phyloP scores from a whole-genome alignment of 2,888 invertebrate species.

The Meandrusa payeni region DNA sequence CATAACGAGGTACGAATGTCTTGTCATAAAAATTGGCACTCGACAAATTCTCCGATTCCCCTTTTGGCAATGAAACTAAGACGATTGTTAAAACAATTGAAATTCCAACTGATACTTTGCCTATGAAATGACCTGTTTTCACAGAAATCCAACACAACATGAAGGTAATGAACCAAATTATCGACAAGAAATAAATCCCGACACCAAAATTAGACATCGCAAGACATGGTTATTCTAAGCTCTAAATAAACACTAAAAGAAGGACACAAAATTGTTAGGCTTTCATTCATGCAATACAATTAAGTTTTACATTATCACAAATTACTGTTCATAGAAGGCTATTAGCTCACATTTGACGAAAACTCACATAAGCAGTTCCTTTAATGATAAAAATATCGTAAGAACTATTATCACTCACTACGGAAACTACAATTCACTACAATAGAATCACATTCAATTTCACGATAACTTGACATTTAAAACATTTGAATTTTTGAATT shows the following conservation, averaged over 20 bases:
- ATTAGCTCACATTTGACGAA: not conserved
- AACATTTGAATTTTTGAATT: conserved; percentile 8
- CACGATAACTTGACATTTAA: conserved; percentile 5
- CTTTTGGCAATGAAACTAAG: conserved; percentile 81
- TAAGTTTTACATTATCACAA: conserved; percentile 12
- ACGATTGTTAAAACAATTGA: conserved; percentile 80
- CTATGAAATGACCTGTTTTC: conserved; percentile 83
- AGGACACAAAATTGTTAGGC: not conserved
- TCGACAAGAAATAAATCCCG: conserved; percentile 83
- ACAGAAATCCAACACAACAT: conserved; percentile 83
- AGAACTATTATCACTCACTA: too few species aligned
- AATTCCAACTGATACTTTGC: conserved; percentile 79
- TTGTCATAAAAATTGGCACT: conserved; percentile 75
- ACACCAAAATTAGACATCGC: conserved; percentile 79
- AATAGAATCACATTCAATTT: too few species aligned
- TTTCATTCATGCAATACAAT: conserved; percentile 14
- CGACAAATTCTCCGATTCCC: conserved; percentile 47
- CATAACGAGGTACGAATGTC: conserved; percentile 53
- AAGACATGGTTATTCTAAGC: conserved; percentile 10
- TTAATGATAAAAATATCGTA: too few species aligned
- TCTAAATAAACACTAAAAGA: conserved; percentile 11
- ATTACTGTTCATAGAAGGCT: conserved; percentile 6
- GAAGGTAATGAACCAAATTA: conserved; percentile 83
- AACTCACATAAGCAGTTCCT: not conserved
- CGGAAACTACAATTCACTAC: too few species aligned